phyloP scores from a whole-genome alignment of 1,140 invertebrate genomes.

The Potamilus streckersoni region DNA sequence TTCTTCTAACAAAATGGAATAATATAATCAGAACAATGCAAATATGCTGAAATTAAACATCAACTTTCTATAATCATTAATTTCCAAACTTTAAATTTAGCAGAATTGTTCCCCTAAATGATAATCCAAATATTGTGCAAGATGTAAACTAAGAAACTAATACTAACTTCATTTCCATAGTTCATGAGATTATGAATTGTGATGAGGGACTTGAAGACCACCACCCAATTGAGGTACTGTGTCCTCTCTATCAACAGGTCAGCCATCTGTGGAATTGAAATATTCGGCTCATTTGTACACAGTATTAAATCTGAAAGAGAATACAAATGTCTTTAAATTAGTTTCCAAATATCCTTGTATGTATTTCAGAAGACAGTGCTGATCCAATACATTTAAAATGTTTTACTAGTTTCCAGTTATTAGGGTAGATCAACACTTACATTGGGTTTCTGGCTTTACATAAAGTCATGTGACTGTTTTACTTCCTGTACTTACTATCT shows the following conservation, averaged over 20 bases:
- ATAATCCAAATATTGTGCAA: too few relatives aligned
- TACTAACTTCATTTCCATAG: constrained; percentile 98
- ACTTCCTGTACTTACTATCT: too few relatives aligned
- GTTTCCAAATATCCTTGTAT: too few relatives aligned
- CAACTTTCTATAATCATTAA: not conserved
- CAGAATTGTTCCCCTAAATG: not conserved
- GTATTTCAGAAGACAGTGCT: too few relatives aligned
- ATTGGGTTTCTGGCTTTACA: too few relatives aligned
- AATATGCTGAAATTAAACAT: not conserved
- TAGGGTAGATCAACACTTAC: too few relatives aligned
- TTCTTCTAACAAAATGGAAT: too few relatives aligned
- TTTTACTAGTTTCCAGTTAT: too few relatives aligned
- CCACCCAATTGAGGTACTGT: constrained; percentile 97
- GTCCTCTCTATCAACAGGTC: constrained; percentile 98
- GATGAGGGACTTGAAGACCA: constrained; percentile 98
- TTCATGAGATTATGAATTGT: constrained; percentile 99
- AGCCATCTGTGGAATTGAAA: constrained; percentile 98
- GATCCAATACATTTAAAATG: too few relatives aligned
- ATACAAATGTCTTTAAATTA: not conserved
- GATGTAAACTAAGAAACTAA: not conserved
- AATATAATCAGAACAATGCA: too few relatives aligned
- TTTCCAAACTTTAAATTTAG: not conserved
- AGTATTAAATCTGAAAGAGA: constrained; percentile 92
- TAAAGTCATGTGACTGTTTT: too few relatives aligned
- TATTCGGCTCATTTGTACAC: constrained; percentile 99